Evolutionary conservation across 2,113 vertebrate genomes (phyloP).

Genomic region (Cavia aperea): DNA sequence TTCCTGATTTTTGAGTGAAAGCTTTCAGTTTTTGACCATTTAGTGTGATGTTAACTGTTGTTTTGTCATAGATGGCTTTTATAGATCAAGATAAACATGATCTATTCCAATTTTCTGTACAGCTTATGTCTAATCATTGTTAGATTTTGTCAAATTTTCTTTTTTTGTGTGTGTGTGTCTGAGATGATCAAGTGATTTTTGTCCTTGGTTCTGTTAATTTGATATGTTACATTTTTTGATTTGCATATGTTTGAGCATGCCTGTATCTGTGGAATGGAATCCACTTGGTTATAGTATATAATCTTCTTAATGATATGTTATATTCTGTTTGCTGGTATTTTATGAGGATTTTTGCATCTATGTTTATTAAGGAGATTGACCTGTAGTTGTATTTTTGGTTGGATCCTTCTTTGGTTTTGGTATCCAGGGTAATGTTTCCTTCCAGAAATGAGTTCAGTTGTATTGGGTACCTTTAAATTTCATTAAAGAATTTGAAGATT

Average conservation of each 20-base stretch:
- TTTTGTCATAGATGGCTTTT: too few species aligned
- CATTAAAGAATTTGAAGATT: too few species aligned
- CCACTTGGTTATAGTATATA: neutral
- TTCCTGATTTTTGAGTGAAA: too few species aligned
- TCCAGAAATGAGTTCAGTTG: too few species aligned
- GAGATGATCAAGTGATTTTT: neutral
- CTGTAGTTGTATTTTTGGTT: neutral
- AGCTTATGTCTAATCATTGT: too few species aligned
- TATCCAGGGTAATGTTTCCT: neutral
- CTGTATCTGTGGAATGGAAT: neutral
- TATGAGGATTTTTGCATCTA: too few species aligned
- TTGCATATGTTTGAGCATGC: neutral
- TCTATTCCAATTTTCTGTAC: too few species aligned
- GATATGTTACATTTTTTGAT: neutral
- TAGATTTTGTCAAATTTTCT: too few species aligned
- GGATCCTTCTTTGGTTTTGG: neutral
- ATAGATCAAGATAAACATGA: too few species aligned
- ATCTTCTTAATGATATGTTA: neutral
- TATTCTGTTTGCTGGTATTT: neutral
- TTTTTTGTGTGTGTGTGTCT: neutral
- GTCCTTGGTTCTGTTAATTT: neutral
- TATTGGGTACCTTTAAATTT: too few species aligned
- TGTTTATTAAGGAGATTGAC: neutral
- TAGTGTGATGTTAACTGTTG: too few species aligned
- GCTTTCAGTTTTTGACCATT: too few species aligned